These are phyloP conservation scores for Hippocampus guttulatus DNA, from an alignment of 2,113 vertebrate species.

Conservation along the genomic window DNA sequence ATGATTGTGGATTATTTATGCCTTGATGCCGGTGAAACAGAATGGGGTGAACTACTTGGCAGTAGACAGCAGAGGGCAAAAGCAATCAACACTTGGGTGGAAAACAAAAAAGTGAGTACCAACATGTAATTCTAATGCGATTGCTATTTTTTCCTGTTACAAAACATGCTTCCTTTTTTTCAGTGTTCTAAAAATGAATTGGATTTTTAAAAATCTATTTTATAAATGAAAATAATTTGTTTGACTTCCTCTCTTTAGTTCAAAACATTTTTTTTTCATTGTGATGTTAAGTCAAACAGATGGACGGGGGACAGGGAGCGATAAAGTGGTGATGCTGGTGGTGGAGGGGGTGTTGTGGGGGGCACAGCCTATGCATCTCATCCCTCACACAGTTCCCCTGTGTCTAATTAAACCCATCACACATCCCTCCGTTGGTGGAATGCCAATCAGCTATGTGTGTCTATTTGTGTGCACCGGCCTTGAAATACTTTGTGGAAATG, in stretches of 20 bases:
- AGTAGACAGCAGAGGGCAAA: too few species aligned
- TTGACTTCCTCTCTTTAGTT: neutral
- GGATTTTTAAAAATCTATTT: neutral
- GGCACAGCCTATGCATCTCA: neutral
- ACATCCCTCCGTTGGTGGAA: constrained; percentile 29
- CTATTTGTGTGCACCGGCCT: constrained; percentile 8
- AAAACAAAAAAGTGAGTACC: too few species aligned
- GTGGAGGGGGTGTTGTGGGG: neutral
- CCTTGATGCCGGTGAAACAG: too few species aligned
- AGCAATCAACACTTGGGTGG: too few species aligned
- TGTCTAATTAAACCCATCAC: constrained; percentile 43
- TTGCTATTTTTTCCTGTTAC: too few species aligned
- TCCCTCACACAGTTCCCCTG: constrained; percentile 15
- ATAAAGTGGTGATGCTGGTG: neutral
- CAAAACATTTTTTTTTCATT: constrained; percentile 9
- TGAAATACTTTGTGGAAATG: neutral
- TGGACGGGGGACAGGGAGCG: neutral
- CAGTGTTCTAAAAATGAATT: neutral
- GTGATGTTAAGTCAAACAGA: constrained; percentile 9
- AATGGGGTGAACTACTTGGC: too few species aligned
- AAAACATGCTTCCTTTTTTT: too few species aligned
- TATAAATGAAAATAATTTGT: neutral
- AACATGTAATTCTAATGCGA: too few species aligned
- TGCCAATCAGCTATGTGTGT: constrained; percentile 26
- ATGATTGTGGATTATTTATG: too few species aligned